Evolutionary conservation across 2,888 invertebrate genomes (phyloP).

Genomic region (Caenorhabditis sulstoni): DNA sequence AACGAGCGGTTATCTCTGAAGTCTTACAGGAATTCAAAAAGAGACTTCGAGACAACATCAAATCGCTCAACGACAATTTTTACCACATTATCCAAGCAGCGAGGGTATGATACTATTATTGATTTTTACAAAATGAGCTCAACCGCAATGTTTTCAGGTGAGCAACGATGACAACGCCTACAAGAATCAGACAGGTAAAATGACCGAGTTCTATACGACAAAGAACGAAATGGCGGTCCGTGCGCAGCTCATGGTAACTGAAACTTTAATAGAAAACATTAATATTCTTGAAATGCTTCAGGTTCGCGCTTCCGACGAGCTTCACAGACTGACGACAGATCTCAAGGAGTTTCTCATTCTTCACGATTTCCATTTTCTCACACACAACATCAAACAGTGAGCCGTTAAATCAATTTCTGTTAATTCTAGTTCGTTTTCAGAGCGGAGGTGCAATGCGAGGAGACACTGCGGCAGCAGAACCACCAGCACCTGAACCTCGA

Average conservation of each 20-base stretch:
- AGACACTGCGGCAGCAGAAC: constrained; percentile 57
- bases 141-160: constrained; percentile 45
- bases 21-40: constrained; percentile 91
- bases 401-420: constrained; percentile 4
- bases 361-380: constrained; percentile 98
- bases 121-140: constrained; percentile 1
- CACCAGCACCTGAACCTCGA: constrained; percentile 61
- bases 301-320: constrained; percentile 95
- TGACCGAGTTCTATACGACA: constrained; percentile 74
- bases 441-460: constrained; percentile 69
- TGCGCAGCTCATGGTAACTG: constrained; percentile 74
- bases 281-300: constrained; percentile 5
- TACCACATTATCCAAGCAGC: constrained; percentile 85
- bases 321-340: constrained; percentile 97
- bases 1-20: neutral
- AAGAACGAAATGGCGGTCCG: constrained; percentile 73
- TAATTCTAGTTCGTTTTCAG: constrained; percentile 55
- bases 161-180: constrained; percentile 71
- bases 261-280: constrained; percentile 8
- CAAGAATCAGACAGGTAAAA: constrained; percentile 68
- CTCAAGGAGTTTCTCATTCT: constrained; percentile 97
- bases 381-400: constrained; percentile 88
- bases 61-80: constrained; percentile 97
- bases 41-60: constrained; percentile 94
- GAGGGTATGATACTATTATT: constrained; percentile 65